Percentiles rank a stretch among this genome's conserved stretches.
phyloP scores from a whole-genome alignment of 2,797 vertebrate genomes.

The Sus cebifrons region DNA sequence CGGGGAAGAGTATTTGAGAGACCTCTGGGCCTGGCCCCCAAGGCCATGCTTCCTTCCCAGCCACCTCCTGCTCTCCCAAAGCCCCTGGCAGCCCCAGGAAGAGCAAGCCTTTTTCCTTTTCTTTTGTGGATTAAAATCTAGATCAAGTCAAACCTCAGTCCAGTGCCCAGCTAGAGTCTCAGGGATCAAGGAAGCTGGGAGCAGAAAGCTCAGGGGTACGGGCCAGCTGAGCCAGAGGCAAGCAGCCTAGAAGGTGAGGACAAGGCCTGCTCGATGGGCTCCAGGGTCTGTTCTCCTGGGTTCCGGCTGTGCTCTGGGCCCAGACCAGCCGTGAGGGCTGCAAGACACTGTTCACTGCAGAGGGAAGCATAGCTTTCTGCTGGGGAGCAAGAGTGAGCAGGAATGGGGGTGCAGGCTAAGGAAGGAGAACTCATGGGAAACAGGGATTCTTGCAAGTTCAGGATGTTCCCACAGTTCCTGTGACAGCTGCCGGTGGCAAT shows the following conservation, averaged over 20 bases:
- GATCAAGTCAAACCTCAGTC: neutral
- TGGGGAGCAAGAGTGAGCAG: neutral
- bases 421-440: neutral
- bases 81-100: neutral
- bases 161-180: neutral
- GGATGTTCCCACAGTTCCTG: neutral
- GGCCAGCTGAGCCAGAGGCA: neutral
- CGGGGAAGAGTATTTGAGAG: neutral
- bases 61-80: neutral
- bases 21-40: neutral
- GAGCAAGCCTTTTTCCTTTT: neutral
- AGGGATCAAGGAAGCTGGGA: neutral
- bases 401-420: neutral
- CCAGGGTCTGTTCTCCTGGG: neutral
- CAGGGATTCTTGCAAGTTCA: accelerated
- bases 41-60: accelerated
- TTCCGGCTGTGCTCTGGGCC: neutral
- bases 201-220: neutral
- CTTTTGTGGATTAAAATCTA: neutral
- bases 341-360: neutral
- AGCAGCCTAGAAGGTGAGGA: neutral
- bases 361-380: neutral
- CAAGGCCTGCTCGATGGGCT: neutral
- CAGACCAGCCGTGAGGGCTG: neutral
- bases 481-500: neutral